phyloP scores from a whole-genome alignment of 2,797 vertebrate genomes.

The Notoglanidium macrostoma region DNA sequence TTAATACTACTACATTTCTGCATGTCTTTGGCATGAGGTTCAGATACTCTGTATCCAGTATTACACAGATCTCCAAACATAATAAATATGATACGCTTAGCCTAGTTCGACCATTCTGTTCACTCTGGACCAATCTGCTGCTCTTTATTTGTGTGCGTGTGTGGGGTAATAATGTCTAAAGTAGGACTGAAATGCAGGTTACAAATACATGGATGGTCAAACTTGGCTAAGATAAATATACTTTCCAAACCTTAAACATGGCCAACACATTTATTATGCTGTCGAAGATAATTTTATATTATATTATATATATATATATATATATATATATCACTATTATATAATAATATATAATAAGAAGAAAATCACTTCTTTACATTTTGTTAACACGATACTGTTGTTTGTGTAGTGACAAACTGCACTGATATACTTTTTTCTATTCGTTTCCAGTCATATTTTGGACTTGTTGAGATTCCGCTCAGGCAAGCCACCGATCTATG shows the following conservation, averaged over 20 bases:
- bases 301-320: not conserved
- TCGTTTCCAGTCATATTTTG: not conserved
- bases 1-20: slow-evolving; percentile 42
- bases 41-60: slow-evolving; percentile 36
- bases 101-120: not conserved
- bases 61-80: slow-evolving; percentile 29
- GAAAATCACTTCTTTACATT: not conserved
- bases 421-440: not conserved
- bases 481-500: not conserved
- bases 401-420: not conserved
- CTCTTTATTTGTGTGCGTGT: not conserved
- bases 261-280: slow-evolving; percentile 37
- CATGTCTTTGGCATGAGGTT: slow-evolving; percentile 46
- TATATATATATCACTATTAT: too few relatives aligned
- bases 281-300: slow-evolving; percentile 18
- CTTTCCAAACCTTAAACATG: slow-evolving; percentile 12
- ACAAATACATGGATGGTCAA: not conserved
- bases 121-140: not conserved
- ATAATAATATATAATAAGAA: not conserved
- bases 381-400: not conserved
- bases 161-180: not conserved
- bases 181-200: not conserved
- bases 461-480: not conserved
- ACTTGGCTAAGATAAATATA: slow-evolving; percentile 9
- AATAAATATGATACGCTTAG: slow-evolving; percentile 38